Base-by-base conservation (phyloP, 1,140 invertebrate species). In the Drosophila triauraria region DNA sequence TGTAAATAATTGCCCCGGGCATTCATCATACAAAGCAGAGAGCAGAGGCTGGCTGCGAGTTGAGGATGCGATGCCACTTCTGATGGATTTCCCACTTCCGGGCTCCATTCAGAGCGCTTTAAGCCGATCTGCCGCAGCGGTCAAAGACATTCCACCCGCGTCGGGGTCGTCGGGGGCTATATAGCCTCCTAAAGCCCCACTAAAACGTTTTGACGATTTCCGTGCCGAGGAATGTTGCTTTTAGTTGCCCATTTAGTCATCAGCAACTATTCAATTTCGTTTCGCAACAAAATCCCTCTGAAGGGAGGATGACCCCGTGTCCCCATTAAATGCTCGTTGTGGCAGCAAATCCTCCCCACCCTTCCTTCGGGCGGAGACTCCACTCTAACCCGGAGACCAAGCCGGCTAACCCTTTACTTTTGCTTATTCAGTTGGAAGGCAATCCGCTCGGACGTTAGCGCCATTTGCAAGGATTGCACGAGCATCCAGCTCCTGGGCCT, bases 311-410 rank as follows among this genome's bases (percentile, higher is more conserved):
- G 53, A 43, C 44, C 72, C 47, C 51, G 27, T 44, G 62, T 42
- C 62, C 60, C 58, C 84, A 88, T 87, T 87, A 88, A 83, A 83
- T 88, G 63, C 68, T 87, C 84, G 84, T 87, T 80, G 77, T 82
- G 82, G 56, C 51, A 69, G 70, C 75, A 65, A 79, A 74, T 72
- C 43, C 53, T 54, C 43, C n/a, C 47, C 47, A n/a, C 20, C 17
- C 40, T 9, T 47, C 50, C 17, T 30, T 40, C 5, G 30, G 12
- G 13, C 12, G 20, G 20, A 40, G 20, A 40, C 20, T 5, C 38
- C 15, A 15, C 50, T 58, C 25, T 69, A 54, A 50, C 38, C 47
- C 42, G 30, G 27, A 54, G 57, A 44, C 42, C 35, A 48, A 17
- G 46, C 32, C 25, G 17, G 72, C 42, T 47, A 59, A 68, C 54